Evolutionary conservation across 2,888 invertebrate genomes (phyloP), one percentile per base, ranked within the genome.

Genomic region (Leucoma salicis): DNA sequence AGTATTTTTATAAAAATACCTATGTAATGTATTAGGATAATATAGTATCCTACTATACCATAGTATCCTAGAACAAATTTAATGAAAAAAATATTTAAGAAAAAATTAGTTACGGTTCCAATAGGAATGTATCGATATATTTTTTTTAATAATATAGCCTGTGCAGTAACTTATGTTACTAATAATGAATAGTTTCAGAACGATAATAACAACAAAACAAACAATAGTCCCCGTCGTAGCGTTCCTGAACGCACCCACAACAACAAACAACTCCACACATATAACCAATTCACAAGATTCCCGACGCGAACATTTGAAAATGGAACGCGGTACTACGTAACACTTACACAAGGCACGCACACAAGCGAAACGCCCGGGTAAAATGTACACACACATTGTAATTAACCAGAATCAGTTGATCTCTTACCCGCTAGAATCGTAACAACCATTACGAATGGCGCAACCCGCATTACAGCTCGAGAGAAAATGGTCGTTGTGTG

Each of bases 131-230:
- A 25, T 25, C 11, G 3, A 25, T 25, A 11, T n/a, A 47, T 43
- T 4, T 32, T 27, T 46, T 45, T 40, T 53, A 33, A 50, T 7
- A 7, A 13, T 52, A 49, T 42, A 38, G 46, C 44, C 18, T 46
- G 48, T 65, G 68, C 69, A 59, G 44, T 63, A 55, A 55, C 58
- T 62, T n/a, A n/a, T n/a, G n/a, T n/a, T n/a, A n/a, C n/a, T n/a
- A n/a, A n/a, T n/a, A n/a, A 59, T 57, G 44, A 48, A 57, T 66
- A 70, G 69, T 73, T 73, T 62, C 72, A 61, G 69, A 70, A 71
- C 74, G 73, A 78, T 78, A 75, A 78, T 81, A 84, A 81, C 71
- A 77, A 74, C 83, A 86, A 87, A 84, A 83, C 82, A 84, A 83
- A 82, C 82, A 82, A 78, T 75, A 72, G 71, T 63, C 37, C 38